Base-by-base conservation (phyloP, 2,797 vertebrate genomes). In the Clarias fuscus region DNA sequence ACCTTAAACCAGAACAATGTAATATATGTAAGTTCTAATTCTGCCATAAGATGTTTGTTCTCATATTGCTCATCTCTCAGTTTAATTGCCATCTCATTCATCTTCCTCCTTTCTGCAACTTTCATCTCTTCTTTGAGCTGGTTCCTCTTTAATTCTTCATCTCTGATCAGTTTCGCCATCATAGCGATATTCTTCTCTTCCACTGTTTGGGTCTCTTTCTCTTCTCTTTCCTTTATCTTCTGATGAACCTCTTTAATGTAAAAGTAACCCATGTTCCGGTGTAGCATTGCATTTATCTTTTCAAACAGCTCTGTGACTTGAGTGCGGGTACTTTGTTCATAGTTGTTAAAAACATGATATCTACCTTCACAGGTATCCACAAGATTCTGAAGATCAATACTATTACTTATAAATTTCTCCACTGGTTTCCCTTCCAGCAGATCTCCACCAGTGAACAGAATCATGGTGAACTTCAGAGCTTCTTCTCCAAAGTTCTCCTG, bases 401-500 rank as follows among this genome's bases (percentile, higher is more conserved):
- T 85, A n/a, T 85, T 70, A 70, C 84, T 79, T 53, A 85, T 85
- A 43, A 79, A 78, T 1, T 85, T 77, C 61, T 84, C 72, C 62
- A 84, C 64, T 4, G 61, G 7, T 24, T 84, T 84, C 18, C 43
- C 61, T 30, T 84, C 83, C 43, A 84, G 72, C 61, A 84, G 61
- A 84, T 90, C 89, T 58, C 76, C 85, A 37, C 83, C 84, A 5
- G 87, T 88, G 59, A 91, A 91, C 64, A 91, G 53, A 37, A 91
- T 84, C n/a, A 91, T 85, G 2, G 87, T 90, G 79, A 87, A 90
- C 37, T 70, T 78, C 67, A 87, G 76, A 20, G 88, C 88, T 4
- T 88, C 86, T 40, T 84, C 82, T 18, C 90, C 90, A 76, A 91
- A 91, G 82, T 80, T 88, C 11, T 84, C 79, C 24, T 88, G 53